Percentiles rank a stretch among this genome's conserved stretches.
phyloP scores from a whole-genome alignment of 1,140 invertebrate genomes.

The Ceratosolen fusciceps region DNA sequence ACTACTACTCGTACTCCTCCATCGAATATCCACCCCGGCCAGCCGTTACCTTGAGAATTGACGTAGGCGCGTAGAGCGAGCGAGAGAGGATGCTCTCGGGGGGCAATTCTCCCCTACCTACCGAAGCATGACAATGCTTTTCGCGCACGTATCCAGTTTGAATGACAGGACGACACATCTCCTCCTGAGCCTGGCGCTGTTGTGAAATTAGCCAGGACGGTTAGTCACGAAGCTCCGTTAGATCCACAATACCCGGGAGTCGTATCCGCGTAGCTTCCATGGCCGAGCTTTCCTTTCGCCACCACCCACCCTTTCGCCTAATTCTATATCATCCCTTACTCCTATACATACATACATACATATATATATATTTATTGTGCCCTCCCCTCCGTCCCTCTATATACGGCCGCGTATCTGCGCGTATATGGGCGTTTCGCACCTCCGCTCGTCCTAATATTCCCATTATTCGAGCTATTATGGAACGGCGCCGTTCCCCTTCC shows the following conservation, averaged over 20 bases:
- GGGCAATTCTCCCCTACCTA: constrained; percentile 15
- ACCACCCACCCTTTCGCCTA: too few relatives aligned
- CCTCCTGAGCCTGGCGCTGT: neutral
- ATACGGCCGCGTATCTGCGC: too few relatives aligned
- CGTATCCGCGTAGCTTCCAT: neutral
- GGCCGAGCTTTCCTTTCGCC: neutral
- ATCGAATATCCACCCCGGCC: constrained; percentile 1
- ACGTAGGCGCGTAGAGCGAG: neutral
- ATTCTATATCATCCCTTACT: neutral
- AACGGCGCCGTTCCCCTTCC: too few relatives aligned
- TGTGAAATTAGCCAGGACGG: constrained; percentile 40
- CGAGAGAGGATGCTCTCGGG: neutral
- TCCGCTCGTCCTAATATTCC: too few relatives aligned
- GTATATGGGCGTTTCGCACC: too few relatives aligned
- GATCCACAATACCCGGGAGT: constrained; percentile 28
- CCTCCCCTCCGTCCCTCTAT: too few relatives aligned
- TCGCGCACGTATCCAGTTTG: neutral
- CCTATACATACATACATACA: too few relatives aligned
- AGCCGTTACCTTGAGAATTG: neutral
- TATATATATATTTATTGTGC: neutral
- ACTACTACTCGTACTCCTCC: too few relatives aligned
- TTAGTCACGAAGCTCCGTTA: constrained; percentile 32
- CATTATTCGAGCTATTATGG: too few relatives aligned
- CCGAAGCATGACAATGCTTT: constrained; percentile 30
- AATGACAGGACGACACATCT: constrained; percentile 19